Base-by-base conservation (phyloP, 1,140 invertebrate species). In the Mycetomoellerius zeteki region DNA sequence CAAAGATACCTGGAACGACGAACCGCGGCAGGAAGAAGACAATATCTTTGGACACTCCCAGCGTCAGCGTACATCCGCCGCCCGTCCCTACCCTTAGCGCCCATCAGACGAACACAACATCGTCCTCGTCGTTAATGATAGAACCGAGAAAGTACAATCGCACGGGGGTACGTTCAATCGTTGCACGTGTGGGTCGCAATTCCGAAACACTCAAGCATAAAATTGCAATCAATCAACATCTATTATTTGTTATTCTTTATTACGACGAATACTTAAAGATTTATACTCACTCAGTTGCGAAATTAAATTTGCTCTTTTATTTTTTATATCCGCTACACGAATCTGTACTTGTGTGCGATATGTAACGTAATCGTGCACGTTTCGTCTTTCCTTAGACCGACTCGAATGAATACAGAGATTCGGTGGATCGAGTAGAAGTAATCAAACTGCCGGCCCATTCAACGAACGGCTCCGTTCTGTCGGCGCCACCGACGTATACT, bases 1-100 rank as follows among this genome's bases (percentile, higher is more conserved):
- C 98, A 62, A 98, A 98, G 96, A 96, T 97, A 73, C 97, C 97
- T 21, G 97, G 97, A 69, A 97, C 97, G 75, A 98, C 97, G 76
- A 98, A 98, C 93, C 96, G 98, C 21, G 97, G 97, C 69, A 96
- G 98, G 65, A 98, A 98, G 95, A 98, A 98, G 96, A 98, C 98
- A 37, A 98, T 98, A 90, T 98, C 97, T 1, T 94, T 98, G 86
- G 98, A 98, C 95, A 97, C 97, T 65, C 97, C 97, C 14, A 97
- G 96, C 86, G 97, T 98, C 65, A 97, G 96, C 90, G 96, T 98
- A 50, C 94, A 96, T 80, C 93, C 95, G 47, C 94, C 96, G 0
- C 89, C 93, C 16, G 90, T 93, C 84, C 90, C 94, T n/a, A 92
- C 93, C 54, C 87, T 94, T 10, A 93, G 91, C 75, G 91, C 92